Conservation (phyloP, 2,888 invertebrate genomes). For the Scaptomyza caliginosa region DNA sequence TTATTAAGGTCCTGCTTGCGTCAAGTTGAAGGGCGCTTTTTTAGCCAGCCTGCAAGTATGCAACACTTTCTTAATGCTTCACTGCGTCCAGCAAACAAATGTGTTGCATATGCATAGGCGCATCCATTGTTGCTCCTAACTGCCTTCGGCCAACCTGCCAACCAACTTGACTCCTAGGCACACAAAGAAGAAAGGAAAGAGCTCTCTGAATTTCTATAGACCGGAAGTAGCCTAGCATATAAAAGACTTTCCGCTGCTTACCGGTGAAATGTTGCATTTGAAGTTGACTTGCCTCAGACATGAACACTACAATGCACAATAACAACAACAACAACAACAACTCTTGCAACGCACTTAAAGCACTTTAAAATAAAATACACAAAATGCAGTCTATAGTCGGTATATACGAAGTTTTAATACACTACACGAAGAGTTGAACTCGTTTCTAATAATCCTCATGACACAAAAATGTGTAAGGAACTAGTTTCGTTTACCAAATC, state of each 20-base stretch:
- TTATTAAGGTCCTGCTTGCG: slow-evolving; percentile 39
- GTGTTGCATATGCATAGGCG: slow-evolving; percentile 65
- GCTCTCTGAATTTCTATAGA: slow-evolving; percentile 56
- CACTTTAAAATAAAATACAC: slow-evolving; percentile 36
- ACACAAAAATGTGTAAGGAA: too few species aligned
- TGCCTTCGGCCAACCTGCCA: slow-evolving; percentile 27
- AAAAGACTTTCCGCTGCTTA: slow-evolving; percentile 74
- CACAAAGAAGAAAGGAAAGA: slow-evolving; percentile 26
- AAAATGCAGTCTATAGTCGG: background rate
- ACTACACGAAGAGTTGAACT: too few species aligned
- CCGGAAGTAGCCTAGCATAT: slow-evolving; percentile 75
- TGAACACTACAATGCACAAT: slow-evolving; percentile 61
- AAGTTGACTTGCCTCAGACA: slow-evolving; percentile 60
- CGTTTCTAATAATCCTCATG: too few species aligned
- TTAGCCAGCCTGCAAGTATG: slow-evolving; percentile 39
- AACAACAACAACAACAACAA: slow-evolving; percentile 34
- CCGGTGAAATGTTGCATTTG: slow-evolving; percentile 78
- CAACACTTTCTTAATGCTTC: slow-evolving; percentile 53
- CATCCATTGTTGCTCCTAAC: slow-evolving; percentile 58
- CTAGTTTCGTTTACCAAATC: too few species aligned
- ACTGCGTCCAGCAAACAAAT: slow-evolving; percentile 43
- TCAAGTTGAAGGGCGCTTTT: slow-evolving; percentile 68
- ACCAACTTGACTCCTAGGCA: slow-evolving; percentile 45
- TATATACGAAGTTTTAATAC: slow-evolving; percentile 13
- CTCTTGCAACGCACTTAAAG: slow-evolving; percentile 37